Evolutionary conservation across 2,888 invertebrate species (phyloP).

Genomic region (Drosophila neutralis): DNA sequence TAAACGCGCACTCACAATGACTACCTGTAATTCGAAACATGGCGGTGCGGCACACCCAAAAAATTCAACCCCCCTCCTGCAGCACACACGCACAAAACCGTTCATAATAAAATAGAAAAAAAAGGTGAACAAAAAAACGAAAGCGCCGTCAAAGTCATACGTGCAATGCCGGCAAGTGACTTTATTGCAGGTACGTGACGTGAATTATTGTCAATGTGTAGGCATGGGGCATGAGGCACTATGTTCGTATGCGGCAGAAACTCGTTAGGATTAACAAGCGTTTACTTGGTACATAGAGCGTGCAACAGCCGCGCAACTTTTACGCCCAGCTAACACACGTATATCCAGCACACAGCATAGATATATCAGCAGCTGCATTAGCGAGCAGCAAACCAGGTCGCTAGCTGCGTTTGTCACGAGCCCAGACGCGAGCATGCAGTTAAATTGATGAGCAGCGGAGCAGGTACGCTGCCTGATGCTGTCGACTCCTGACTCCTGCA

Average conservation of each 20-base stretch:
- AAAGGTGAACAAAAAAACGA: conserved; percentile 23
- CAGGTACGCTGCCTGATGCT: conserved; percentile 53
- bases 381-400: conserved; percentile 35
- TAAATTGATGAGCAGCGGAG: conserved; percentile 72
- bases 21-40: conserved; percentile 52
- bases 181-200: conserved; percentile 81
- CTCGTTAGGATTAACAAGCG: conserved; percentile 81
- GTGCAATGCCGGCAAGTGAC: conserved; percentile 79
- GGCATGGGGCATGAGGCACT: conserved; percentile 4
- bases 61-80: background rate
- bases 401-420: conserved; percentile 69
- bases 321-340: conserved; percentile 21
- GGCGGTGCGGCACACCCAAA: background rate
- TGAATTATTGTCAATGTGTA: conserved; percentile 78
- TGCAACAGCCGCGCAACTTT: conserved; percentile 65
- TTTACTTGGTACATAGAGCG: conserved; percentile 73
- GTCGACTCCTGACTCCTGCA: background rate
- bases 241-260: conserved; percentile 49
- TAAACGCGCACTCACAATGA: conserved; percentile 58
- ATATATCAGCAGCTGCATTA: conserved; percentile 73
- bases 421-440: conserved; percentile 62
- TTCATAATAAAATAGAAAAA: conserved; percentile 74
- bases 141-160: conserved; percentile 78
- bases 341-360: background rate
- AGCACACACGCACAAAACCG: conserved; percentile 68